Evolutionary conservation across 1,140 invertebrate genomes (phyloP), one percentile per base, ranked within the genome.

Genomic region (Batillaria attramentaria): DNA sequence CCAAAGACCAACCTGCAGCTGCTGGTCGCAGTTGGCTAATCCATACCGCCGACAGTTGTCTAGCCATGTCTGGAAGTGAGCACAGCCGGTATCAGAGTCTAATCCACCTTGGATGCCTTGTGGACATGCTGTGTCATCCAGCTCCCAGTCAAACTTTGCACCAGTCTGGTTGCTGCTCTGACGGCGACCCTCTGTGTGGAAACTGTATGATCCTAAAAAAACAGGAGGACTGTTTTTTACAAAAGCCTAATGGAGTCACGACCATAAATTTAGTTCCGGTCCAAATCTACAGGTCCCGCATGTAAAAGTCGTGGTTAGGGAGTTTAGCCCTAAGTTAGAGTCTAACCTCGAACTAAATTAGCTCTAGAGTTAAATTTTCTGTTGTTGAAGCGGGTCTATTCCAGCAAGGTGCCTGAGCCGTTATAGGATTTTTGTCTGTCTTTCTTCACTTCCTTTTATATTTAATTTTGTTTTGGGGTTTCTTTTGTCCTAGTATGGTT

Each of bases 31-130:
- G 70, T 87, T 85, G n/a, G 78, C 77, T 0, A 88, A 43, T 13
- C 85, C 86, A 75, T 87, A 89, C 20, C 85, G 72, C 35, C 77
- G 77, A 76, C 89, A 90, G 74, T 81, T 89, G 39, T 88, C 83
- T 72, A 86, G 82, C 89, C 89, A 90, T 0, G 87, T 31, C 41
- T 83, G 74, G 46, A 89, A 88, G 35, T 82, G 76, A 0, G 77
- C 84, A 73, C 86, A 88, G 65, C 85, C 81, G 28, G 85, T 85
- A 0, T 81, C 79, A 33, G 1, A 13, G 16, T 81, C 77, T 66
- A 39, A 4, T 20, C 24, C 13, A 3, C 86, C 86, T 66, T 90
- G 89, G 41, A 90, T 82, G 5, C 89, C 89, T 62, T 90, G 89
- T 0, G 88, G 87, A 31, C 81, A 78, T 3, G 81, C 84, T n/a